These are phyloP conservation scores for Leptopterna dolabrata DNA, from an alignment of 2,888 invertebrate species.

Conservation along the genomic window DNA sequence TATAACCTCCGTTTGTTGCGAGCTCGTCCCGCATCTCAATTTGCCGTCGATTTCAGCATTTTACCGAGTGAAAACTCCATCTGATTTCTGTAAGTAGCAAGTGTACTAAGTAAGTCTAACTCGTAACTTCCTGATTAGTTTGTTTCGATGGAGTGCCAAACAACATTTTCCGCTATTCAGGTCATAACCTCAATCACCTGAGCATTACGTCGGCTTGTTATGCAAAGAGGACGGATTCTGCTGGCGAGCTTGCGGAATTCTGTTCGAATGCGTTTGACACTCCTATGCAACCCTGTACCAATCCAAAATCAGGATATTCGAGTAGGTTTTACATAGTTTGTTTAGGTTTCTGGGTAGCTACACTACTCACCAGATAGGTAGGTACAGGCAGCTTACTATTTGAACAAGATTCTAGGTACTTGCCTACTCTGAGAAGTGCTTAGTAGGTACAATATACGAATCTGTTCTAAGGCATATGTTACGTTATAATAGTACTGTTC, in stretches of 20 bases:
- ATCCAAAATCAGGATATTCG: too few species aligned
- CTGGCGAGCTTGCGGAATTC: neutral
- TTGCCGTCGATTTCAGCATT: neutral
- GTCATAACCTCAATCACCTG: constrained; percentile 9
- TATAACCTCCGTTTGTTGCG: neutral
- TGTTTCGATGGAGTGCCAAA: neutral
- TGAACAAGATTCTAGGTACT: too few species aligned
- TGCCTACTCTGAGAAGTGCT: too few species aligned
- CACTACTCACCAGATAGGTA: too few species aligned
- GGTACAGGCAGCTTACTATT: too few species aligned
- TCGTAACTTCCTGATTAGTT: neutral
- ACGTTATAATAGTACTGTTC: too few species aligned
- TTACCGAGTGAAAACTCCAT: neutral
- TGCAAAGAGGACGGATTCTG: neutral
- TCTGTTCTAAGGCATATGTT: too few species aligned
- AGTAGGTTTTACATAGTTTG: too few species aligned
- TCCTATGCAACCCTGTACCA: too few species aligned
- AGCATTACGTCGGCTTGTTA: constrained; percentile 5
- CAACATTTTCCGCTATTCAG: neutral
- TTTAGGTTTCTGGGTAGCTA: too few species aligned
- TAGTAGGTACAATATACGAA: too few species aligned
- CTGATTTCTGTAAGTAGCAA: neutral
- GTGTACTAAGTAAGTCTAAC: neutral
- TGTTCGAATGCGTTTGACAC: too few species aligned
- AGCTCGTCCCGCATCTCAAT: neutral